Conservation (phyloP, 2,888 invertebrate genomes). For the Oscheius sp. region DNA sequence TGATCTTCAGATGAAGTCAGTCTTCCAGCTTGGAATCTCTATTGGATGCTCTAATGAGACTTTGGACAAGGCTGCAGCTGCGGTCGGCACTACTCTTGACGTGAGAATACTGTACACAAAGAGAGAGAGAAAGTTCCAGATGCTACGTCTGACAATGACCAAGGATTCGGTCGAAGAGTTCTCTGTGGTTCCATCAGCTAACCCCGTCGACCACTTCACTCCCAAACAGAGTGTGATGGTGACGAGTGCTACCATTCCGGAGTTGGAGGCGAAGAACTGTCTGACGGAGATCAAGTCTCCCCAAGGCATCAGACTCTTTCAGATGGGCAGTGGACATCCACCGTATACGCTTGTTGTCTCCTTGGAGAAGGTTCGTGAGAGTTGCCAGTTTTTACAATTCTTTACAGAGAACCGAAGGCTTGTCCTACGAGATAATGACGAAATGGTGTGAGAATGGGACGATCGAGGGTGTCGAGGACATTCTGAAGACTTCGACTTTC, state of each 20-base stretch:
- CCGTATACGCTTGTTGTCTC: slow-evolving; percentile 68
- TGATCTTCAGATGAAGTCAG: slow-evolving; percentile 50
- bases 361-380: slow-evolving; percentile 61
- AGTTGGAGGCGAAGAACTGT: slow-evolving; percentile 47
- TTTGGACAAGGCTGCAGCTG: slow-evolving; percentile 33
- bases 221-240: slow-evolving; percentile 60
- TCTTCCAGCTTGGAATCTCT: slow-evolving; percentile 67
- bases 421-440: slow-evolving; percentile 67
- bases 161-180: slow-evolving; percentile 67
- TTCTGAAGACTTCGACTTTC: slow-evolving; percentile 57
- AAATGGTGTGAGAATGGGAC: slow-evolving; percentile 46
- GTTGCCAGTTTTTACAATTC: neutral
- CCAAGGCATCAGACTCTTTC: slow-evolving; percentile 39
- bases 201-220: slow-evolving; percentile 70
- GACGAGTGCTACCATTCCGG: slow-evolving; percentile 54
- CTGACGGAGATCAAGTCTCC: slow-evolving; percentile 41
- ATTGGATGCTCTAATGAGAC: slow-evolving; percentile 49
- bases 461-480: slow-evolving; percentile 37
- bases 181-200: slow-evolving; percentile 68
- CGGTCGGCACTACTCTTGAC: slow-evolving; percentile 49
- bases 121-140: slow-evolving; percentile 45
- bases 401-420: slow-evolving; percentile 67
- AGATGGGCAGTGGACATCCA: slow-evolving; percentile 61
- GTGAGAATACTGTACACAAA: slow-evolving; percentile 33
- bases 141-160: slow-evolving; percentile 60